Conservation (phyloP, 2,797 vertebrate species). For the Chiloscyllium punctatum region DNA sequence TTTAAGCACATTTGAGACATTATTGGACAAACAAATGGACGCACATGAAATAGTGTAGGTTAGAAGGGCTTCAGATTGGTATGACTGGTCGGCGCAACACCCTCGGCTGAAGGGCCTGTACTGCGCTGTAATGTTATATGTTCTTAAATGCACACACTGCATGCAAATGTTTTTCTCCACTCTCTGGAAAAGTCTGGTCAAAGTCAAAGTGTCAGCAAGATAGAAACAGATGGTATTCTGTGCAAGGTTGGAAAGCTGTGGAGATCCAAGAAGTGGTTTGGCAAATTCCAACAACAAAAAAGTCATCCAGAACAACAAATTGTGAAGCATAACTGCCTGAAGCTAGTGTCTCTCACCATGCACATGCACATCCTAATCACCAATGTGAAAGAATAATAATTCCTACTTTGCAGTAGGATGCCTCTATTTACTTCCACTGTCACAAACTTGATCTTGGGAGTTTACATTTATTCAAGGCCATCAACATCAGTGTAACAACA, state of each 20-base stretch:
- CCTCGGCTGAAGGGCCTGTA: no score
- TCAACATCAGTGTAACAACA: neutral
- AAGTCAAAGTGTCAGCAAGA: neutral
- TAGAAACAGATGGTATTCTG: constrained; percentile 17
- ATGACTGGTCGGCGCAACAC: no score
- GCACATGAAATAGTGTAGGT: no score
- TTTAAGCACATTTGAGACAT: no score
- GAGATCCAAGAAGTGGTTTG: neutral
- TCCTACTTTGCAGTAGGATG: neutral
- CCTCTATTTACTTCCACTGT: neutral
- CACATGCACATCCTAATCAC: neutral
- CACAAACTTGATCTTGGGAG: neutral
- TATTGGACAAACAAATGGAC: no score
- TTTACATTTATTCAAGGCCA: neutral
- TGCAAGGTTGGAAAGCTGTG: neutral
- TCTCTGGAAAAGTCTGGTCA: neutral
- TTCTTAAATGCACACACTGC: neutral
- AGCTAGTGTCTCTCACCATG: neutral
- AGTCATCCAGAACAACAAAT: neutral
- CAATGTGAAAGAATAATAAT: neutral
- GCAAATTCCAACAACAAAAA: neutral
- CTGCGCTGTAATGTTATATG: no score
- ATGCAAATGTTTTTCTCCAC: neutral
- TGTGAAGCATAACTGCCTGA: neutral
- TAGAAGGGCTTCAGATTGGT: no score